Evolutionary conservation across 2,113 vertebrate genomes (phyloP).

Genomic region (Pelecanus crispus): DNA sequence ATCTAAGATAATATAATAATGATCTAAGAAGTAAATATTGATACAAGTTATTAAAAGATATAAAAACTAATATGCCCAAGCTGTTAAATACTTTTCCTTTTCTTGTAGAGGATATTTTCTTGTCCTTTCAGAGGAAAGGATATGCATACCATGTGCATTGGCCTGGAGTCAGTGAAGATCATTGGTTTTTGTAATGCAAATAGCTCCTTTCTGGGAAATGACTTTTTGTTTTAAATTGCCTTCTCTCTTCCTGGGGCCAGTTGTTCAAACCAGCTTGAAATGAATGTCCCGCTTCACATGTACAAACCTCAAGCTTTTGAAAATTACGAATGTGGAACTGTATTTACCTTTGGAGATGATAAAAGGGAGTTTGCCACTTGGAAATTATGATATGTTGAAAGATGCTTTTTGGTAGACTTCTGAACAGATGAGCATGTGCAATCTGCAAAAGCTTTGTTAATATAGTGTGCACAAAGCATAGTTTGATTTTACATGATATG

Average conservation of each 20-base stretch:
- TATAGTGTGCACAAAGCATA: background rate
- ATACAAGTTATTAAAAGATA: background rate
- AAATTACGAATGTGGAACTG: background rate
- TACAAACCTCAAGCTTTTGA: background rate
- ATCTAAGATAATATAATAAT: background rate
- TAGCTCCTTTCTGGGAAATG: background rate
- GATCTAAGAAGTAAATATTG: background rate
- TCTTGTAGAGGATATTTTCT: background rate
- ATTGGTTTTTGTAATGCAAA: constrained; percentile 12
- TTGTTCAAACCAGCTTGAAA: background rate
- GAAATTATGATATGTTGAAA: background rate
- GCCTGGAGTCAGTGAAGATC: background rate
- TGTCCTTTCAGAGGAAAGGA: background rate
- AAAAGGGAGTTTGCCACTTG: background rate
- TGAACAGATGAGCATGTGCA: background rate
- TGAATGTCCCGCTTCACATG: accelerated
- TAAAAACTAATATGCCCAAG: background rate
- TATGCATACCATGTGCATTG: background rate
- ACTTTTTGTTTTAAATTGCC: background rate
- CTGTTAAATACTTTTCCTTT: background rate
- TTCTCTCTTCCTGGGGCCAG: background rate
- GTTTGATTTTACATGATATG: background rate
- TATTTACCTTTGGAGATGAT: background rate
- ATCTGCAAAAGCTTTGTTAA: background rate
- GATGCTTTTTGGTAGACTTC: background rate